Base-by-base conservation (phyloP, 1,140 invertebrate genomes). In the Drosophila ananassae region DNA sequence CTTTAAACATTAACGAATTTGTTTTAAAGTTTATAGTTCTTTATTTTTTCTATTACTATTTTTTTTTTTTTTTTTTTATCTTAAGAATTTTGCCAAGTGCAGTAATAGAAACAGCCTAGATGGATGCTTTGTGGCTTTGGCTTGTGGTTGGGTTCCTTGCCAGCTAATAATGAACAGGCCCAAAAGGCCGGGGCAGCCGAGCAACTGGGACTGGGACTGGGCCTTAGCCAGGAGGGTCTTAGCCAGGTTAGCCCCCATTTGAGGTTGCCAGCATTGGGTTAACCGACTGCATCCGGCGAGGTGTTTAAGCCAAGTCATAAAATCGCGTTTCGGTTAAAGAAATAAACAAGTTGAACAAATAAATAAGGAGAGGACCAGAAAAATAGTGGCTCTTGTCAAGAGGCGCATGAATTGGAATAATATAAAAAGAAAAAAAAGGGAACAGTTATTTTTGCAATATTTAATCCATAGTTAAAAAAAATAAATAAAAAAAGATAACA, bases 91-190 rank as follows among this genome's bases (percentile, higher is more conserved):
- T 9, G 37, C 1, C 1, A 0, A 30, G 56, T 66, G 62, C 17
- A 9, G 3, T 2, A 1, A 10, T 30, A 22, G 32, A 4, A 32
- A 25, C 12, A 8, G 8, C 7, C 28, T 9, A 13, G 46, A 61
- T 66, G 57, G 62, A 50, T 50, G 62, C 46, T 66, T 30, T 64
- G 61, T 24, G 64, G 60, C 39, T 28, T 50, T 30, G 64, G 62
- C 32, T 30, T 67, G 50, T 50, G 61, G 61, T 55, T 47, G 64
- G 48, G 39, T 10, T 3, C 3, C 39, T 47, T 68, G 64, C 39
- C 64, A 66, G 64, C 61, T 66, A 68, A 68, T 68, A 67, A 68
- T 37, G 66, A 67, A 68, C 30, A n/a, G 34, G 34, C 34, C 34
- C 3, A 37, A 12, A 37, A 3, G 10, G 12, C 9, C 10, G 10